Evolutionary conservation across 2,888 invertebrate genomes (phyloP).

Genomic region (Philereme transversata): DNA sequence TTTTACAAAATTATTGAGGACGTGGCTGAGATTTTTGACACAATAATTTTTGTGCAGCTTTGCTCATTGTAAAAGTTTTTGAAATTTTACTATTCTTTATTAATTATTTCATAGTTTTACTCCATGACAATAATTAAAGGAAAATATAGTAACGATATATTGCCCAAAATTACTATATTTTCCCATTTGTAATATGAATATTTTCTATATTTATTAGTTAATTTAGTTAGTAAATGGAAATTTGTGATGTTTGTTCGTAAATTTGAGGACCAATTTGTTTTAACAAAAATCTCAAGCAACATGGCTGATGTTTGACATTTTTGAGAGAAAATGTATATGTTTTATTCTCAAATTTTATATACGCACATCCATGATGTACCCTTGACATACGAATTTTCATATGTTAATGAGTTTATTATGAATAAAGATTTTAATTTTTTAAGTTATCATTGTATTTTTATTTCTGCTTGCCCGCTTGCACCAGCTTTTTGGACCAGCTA

Average conservation of each 20-base stretch:
- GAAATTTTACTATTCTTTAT: background rate
- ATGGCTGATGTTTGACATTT: conserved; percentile 82
- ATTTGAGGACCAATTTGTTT: conserved; percentile 55
- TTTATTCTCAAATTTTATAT: conserved; percentile 37
- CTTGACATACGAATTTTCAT: conserved; percentile 59
- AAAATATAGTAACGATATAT: conserved; percentile 41
- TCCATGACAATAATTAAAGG: conserved; percentile 33
- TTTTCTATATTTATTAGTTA: conserved; percentile 28
- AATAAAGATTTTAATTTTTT: conserved; percentile 79
- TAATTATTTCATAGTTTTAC: background rate
- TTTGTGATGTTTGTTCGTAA: conserved; percentile 27
- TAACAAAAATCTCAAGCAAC: conserved; percentile 74
- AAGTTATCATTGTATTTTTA: conserved; percentile 64
- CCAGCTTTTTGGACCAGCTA: conserved; percentile 3
- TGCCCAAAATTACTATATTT: conserved; percentile 46
- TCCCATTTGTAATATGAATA: conserved; percentile 14
- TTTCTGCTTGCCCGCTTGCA: conserved; percentile 33
- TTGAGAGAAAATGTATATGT: conserved; percentile 48
- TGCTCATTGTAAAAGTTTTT: conserved; percentile 2
- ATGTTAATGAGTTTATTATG: conserved; percentile 70
- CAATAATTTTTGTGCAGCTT: conserved; percentile 13
- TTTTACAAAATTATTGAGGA: background rate
- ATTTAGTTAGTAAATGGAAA: conserved; percentile 37
- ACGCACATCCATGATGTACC: conserved; percentile 59
- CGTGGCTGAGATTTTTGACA: background rate